A percentile compares a stretch with the other conserved stretches of the same genome.
These are phyloP conservation scores for Brenthis hecate DNA, from an alignment of 2,888 invertebrate genomes.

Conservation along the genomic window DNA sequence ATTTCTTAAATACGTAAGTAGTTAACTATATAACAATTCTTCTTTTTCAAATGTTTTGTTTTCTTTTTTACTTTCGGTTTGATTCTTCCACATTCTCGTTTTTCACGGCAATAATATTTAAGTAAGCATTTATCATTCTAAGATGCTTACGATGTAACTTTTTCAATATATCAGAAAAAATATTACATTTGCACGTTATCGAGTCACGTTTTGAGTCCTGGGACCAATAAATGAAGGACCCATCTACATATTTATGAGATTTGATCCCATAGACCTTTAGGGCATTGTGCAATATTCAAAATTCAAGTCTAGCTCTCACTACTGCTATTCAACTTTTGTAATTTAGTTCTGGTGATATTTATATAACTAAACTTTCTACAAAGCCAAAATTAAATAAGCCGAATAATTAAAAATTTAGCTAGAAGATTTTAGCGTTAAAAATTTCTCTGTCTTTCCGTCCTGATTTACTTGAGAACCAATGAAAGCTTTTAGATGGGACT, in stretches of 20 bases:
- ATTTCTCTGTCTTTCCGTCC: too few relatives aligned
- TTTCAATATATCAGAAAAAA: conserved; percentile 23
- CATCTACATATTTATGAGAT: conserved; percentile 25
- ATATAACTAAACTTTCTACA: too few relatives aligned
- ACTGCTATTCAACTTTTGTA: neutral
- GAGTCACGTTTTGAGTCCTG: conserved; percentile 25
- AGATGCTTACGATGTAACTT: conserved; percentile 16
- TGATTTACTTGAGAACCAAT: too few relatives aligned
- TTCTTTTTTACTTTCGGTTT: too few relatives aligned
- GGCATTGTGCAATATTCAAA: neutral
- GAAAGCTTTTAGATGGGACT: too few relatives aligned
- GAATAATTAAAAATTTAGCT: too few relatives aligned
- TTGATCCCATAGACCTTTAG: conserved; percentile 6
- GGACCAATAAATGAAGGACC: conserved; percentile 21
- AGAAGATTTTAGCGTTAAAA: too few relatives aligned
- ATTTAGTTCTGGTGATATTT: neutral
- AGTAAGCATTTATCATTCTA: conserved; percentile 1
- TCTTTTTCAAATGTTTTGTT: too few relatives aligned
- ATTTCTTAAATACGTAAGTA: too few relatives aligned
- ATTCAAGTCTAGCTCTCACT: neutral
- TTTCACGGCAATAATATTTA: neutral
- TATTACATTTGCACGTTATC: conserved; percentile 14
- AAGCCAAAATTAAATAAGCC: too few relatives aligned
- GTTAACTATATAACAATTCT: too few relatives aligned
- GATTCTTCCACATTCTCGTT: too few relatives aligned